These are phyloP conservation scores for Nemoura dubitans DNA, from an alignment of 2,888 invertebrate species.

Conservation along the genomic window DNA sequence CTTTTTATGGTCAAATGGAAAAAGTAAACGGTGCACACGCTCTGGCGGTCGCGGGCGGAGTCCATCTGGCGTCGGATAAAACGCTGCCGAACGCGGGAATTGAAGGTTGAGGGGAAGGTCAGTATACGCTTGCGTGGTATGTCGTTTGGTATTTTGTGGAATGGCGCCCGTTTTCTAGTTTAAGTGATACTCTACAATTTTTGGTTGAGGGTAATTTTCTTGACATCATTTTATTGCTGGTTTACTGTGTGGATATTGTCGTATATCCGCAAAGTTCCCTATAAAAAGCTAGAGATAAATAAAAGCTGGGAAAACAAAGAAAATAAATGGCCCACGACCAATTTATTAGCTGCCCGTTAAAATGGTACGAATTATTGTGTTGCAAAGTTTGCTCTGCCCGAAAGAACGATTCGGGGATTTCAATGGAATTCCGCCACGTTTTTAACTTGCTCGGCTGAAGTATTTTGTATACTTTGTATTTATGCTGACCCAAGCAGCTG, in stretches of 20 bases:
- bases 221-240: not conserved
- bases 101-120: not conserved
- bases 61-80: not conserved
- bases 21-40: slow-evolving; percentile 24
- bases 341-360: not conserved
- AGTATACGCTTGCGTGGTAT: not conserved
- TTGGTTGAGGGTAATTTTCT: slow-evolving; percentile 7
- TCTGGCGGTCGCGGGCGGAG: slow-evolving; percentile 1
- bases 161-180: not conserved
- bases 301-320: not conserved
- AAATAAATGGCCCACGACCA: not conserved
- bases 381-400: not conserved
- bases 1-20: slow-evolving; percentile 34
- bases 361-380: not conserved
- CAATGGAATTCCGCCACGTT: not conserved
- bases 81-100: not conserved
- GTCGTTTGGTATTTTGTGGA: not conserved
- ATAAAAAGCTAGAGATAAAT: not conserved
- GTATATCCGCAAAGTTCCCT: not conserved
- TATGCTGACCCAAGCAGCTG: no score
- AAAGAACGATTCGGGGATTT: not conserved
- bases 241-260: not conserved
- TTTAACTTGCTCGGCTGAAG: not conserved
- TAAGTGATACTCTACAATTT: not conserved
- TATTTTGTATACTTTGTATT: no score